A percentile compares a stretch with the other conserved stretches of the same genome.
These are phyloP conservation scores for Cinclus cinclus DNA, from an alignment of 2,113 vertebrate species.

Conservation along the genomic window DNA sequence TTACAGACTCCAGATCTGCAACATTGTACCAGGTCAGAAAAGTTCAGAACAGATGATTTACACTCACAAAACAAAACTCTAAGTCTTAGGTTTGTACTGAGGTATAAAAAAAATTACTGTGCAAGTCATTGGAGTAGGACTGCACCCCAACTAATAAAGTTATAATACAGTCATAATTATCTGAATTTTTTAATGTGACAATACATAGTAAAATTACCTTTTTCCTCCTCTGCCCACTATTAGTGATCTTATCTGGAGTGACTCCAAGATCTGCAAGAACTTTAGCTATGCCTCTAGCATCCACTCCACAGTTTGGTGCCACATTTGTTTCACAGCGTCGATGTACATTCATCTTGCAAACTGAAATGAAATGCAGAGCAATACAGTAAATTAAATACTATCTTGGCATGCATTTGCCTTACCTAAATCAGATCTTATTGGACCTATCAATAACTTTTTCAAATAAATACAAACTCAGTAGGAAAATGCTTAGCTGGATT, in stretches of 20 bases:
- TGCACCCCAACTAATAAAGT: neutral
- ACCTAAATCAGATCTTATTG: neutral
- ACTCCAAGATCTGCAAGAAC: slow-evolving; percentile 95
- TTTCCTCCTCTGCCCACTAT: slow-evolving; percentile 91
- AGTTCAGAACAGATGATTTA: neutral
- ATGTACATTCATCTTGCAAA: slow-evolving; percentile 99
- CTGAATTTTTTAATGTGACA: neutral
- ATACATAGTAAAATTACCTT: slow-evolving; percentile 78
- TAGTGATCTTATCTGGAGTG: slow-evolving; percentile 97
- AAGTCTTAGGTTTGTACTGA: neutral
- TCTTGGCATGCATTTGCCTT: neutral
- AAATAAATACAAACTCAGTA: neutral
- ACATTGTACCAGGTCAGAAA: neutral
- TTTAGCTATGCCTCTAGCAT: slow-evolving; percentile 95
- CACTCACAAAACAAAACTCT: neutral
- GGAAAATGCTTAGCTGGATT: neutral
- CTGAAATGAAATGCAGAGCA: slow-evolving; percentile 68
- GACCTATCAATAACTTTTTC: neutral
- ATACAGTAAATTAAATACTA: neutral
- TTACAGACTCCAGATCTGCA: neutral
- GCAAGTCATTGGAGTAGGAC: neutral
- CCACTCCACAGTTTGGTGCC: slow-evolving; percentile 96
- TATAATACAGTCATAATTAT: neutral
- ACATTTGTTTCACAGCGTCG: slow-evolving; percentile 95
- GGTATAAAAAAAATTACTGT: neutral